Base-by-base conservation (phyloP, 2,888 invertebrate species). In the Cataglyphis livida region DNA sequence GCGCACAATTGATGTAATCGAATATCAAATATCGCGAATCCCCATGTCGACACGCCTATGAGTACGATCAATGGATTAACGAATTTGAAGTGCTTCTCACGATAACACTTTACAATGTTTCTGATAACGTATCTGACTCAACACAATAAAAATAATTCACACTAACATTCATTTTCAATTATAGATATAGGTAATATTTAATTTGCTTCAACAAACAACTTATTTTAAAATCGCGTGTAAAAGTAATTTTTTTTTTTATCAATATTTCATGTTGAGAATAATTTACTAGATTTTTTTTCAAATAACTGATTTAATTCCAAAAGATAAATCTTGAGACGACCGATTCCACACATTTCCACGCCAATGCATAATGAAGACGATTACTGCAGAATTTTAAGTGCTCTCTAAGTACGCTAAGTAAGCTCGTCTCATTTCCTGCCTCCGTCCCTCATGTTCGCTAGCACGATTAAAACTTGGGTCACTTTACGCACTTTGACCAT, bases 401-500 rank as follows among this genome's bases (percentile, higher is more conserved):
- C 64, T 35, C 68, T 78, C 54, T 51, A 44, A 57, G 78, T 73
- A 57, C 18, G 68, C 38, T 32, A 71, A 51, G n/a, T 32, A 71
- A 44, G 44, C 44, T 38, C 71, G 64, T 38, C n/a, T 51, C 71
- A 18, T 71, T 83, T 79, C 83, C 81, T 71, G 81, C 18, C 59
- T 7, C 48, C 48, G 32, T 7, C 35, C 12, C 48, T 32, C n/a
- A 35, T 18, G 54, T 35, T 12, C 25, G 66, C 25, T 68, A 18
- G 35, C 68, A 62, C 61, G 83, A 75, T 85, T 85, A 85, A 81
- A 83, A 75, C 64, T 83, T 78, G 83, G 70, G 74, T 84, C 78
- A 73, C 68, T 74, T 82, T 61, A 38, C 73, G 82, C 78, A 68
- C 73, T 78, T 38, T 44, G 32, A 32, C 41, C 32, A 28, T 18